Evolutionary conservation across 2,113 vertebrate species (phyloP).

Genomic region (Ailurus styani): DNA sequence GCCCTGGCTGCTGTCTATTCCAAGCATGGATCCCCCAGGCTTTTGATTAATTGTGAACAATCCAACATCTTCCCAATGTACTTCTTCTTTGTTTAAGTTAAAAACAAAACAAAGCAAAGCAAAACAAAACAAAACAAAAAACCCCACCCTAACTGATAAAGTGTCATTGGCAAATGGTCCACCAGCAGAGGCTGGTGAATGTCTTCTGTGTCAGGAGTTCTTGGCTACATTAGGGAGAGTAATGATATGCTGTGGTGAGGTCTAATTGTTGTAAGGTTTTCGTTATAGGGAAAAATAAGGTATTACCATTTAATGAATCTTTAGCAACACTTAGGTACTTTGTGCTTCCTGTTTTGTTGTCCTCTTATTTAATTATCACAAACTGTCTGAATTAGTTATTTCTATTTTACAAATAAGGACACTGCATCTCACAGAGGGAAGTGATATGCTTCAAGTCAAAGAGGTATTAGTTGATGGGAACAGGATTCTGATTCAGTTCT

Average conservation of each 20-base stretch:
- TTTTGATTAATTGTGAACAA: not conserved
- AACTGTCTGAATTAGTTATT: not conserved
- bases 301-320: not conserved
- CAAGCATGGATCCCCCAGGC: not conserved
- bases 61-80: not conserved
- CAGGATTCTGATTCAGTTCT: not conserved
- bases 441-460: not conserved
- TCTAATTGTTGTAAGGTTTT: not conserved
- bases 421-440: not conserved
- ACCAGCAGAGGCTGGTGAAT: not conserved
- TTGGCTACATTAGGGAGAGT: not conserved
- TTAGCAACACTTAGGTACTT: not conserved
- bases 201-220: not conserved
- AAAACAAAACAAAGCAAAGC: not conserved
- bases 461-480: not conserved
- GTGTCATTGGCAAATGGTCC: not conserved
- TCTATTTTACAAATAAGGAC: not conserved
- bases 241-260: not conserved
- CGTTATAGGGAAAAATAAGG: not conserved
- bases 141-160: not conserved
- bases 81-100: not conserved
- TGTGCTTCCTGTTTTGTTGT: not conserved
- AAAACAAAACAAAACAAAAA: not conserved
- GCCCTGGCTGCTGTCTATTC: not conserved
- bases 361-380: not conserved